A percentile compares a stretch with the other conserved stretches of the same genome.
Conservation (phyloP, 2,888 invertebrate genomes). For the Antheraea yamamai region DNA sequence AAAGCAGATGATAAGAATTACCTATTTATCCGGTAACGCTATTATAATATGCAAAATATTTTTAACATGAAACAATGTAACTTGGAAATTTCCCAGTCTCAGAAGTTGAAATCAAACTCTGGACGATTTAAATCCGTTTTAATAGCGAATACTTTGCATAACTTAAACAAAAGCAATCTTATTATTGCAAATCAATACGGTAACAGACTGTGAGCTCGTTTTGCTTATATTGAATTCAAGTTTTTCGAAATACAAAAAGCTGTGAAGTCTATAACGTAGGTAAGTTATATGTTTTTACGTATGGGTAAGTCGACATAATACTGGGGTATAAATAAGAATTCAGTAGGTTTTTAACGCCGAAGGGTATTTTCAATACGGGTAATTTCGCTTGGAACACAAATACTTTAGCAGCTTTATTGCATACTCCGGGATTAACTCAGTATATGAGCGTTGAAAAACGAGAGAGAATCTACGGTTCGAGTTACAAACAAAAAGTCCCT, state of each 20-base stretch:
- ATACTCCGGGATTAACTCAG: conserved; percentile 78
- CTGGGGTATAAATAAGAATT: conserved; percentile 73
- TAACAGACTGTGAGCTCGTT: conserved; percentile 51
- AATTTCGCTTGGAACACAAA: conserved; percentile 78
- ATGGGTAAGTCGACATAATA: conserved; percentile 54
- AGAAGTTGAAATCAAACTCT: conserved; percentile 43
- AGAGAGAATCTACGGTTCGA: conserved; percentile 56
- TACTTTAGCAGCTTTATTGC: conserved; percentile 80
- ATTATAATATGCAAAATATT: conserved; percentile 11
- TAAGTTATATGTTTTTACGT: conserved; percentile 51
- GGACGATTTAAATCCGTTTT: conserved; percentile 49
- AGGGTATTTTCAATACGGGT: conserved; percentile 81
- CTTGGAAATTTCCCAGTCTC: conserved; percentile 34
- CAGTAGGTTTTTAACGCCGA: conserved; percentile 73
- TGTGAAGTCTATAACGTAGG: conserved; percentile 50
- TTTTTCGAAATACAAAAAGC: conserved; percentile 49
- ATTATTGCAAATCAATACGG: conserved; percentile 65
- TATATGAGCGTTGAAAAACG: conserved; percentile 78
- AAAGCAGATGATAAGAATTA: neutral
- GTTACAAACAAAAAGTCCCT: conserved; percentile 74
- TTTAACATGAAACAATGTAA: conserved; percentile 18
- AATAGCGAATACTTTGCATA: conserved; percentile 59
- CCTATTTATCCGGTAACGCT: neutral
- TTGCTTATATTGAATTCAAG: conserved; percentile 53
- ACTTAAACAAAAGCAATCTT: conserved; percentile 57